phyloP scores from a whole-genome alignment of 2,888 invertebrate species.

The Scaptomyza tumidula region DNA sequence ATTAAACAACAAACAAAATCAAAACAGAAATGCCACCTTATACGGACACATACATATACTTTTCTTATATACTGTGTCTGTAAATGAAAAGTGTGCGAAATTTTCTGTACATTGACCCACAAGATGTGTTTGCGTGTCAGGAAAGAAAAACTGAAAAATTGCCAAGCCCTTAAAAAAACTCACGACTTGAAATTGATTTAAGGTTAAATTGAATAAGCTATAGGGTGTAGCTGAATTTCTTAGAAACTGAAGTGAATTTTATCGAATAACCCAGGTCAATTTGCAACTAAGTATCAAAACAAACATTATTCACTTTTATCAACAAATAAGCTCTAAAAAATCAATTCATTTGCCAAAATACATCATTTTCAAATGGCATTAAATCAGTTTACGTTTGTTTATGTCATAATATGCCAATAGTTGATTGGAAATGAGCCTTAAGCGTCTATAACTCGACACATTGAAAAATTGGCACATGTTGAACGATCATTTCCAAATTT shows the following conservation, averaged over 20 bases:
- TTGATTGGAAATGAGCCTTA: neutral
- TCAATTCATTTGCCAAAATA: neutral
- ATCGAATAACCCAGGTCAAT: no score
- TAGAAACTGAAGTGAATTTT: no score
- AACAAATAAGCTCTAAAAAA: neutral
- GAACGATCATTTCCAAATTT: constrained; percentile 15
- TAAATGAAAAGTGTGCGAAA: constrained; percentile 19
- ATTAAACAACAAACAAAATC: constrained; percentile 31
- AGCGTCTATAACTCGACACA: constrained; percentile 1
- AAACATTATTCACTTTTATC: neutral
- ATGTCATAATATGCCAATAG: neutral
- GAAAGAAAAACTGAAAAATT: constrained; percentile 12
- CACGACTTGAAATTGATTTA: constrained; percentile 5
- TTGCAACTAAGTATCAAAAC: no score
- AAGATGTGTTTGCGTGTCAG: constrained; percentile 38
- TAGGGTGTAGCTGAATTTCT: no score
- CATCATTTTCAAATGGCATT: neutral
- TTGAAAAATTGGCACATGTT: constrained; percentile 7
- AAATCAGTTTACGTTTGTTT: neutral
- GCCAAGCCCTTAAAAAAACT: constrained; percentile 43
- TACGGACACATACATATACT: constrained; percentile 12
- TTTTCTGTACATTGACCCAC: constrained; percentile 46
- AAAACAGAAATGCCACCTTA: constrained; percentile 15
- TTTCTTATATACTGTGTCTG: neutral
- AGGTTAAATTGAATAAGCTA: no score